Evolutionary conservation across 2,888 invertebrate species (phyloP).

Genomic region (Helicoverpa assulta): DNA sequence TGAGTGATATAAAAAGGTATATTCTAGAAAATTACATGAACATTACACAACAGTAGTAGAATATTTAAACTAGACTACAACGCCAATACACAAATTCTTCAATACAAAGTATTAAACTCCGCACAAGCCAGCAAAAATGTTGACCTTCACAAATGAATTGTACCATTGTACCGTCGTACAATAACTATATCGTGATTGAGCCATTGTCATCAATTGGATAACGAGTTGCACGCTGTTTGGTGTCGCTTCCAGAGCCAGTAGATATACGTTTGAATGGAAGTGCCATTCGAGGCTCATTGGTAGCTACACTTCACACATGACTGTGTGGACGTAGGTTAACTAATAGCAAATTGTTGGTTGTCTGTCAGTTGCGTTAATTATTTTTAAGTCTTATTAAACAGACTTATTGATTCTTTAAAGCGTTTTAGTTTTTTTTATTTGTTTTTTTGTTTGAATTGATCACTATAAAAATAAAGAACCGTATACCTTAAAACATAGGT

Average conservation of each 20-base stretch:
- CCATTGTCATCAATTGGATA: conserved; percentile 49
- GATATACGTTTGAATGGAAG: conserved; percentile 12
- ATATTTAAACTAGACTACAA: not conserved
- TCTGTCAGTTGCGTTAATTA: no score
- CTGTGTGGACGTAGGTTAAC: not conserved
- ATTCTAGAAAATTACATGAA: no score
- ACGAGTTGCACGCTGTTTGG: conserved; percentile 29
- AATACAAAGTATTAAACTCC: not conserved
- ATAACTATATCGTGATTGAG: conserved; percentile 41
- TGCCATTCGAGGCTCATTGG: conserved; percentile 8
- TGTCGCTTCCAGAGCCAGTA: conserved; percentile 8
- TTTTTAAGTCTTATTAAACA: no score
- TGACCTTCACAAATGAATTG: conserved; percentile 30
- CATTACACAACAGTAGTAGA: no score
- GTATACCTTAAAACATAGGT: no score
- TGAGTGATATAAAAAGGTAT: no score
- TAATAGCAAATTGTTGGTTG: no score
- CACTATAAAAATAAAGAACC: no score
- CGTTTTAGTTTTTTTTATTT: no score
- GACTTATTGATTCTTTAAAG: no score
- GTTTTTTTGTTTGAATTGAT: no score
- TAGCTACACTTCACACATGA: not conserved
- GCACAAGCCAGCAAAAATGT: not conserved
- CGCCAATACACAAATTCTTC: not conserved
- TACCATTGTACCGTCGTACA: conserved; percentile 23